Percentiles rank a stretch among this genome's conserved stretches.
These are phyloP conservation scores for Paramacrobiotus metropolitanus DNA, from an alignment of 1,140 invertebrate genomes.

Conservation along the genomic window DNA sequence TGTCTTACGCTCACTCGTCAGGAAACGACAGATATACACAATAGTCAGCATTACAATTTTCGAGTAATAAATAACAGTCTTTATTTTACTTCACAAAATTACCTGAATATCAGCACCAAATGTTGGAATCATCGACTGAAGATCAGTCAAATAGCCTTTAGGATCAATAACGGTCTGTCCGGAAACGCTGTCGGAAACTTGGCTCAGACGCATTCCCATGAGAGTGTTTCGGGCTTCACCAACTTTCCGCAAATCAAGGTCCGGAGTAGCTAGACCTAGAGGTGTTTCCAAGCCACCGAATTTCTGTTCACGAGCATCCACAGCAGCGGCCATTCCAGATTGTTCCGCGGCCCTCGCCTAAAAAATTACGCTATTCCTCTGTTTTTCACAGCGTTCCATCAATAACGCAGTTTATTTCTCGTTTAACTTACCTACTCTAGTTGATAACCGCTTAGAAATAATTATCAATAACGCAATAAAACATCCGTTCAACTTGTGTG, in stretches of 20 bases:
- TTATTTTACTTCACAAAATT: no score
- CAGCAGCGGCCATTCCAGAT: slow-evolving; percentile 9
- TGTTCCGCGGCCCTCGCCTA: no score
- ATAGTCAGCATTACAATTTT: no score
- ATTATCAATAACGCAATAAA: background rate
- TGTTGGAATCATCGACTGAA: slow-evolving; percentile 94
- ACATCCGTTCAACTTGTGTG: slow-evolving; percentile 4
- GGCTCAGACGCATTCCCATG: slow-evolving; percentile 95
- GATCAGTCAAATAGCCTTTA: slow-evolving; percentile 91
- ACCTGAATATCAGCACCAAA: slow-evolving; percentile 95
- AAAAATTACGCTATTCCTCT: no score
- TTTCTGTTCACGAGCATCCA: slow-evolving; percentile 8
- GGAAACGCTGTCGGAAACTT: slow-evolving; percentile 91
- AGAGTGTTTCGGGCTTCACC: slow-evolving; percentile 96
- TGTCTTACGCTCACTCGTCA: no score
- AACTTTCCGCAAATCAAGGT: slow-evolving; percentile 93
- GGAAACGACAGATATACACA: no score
- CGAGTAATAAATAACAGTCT: no score
- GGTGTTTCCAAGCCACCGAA: slow-evolving; percentile 37
- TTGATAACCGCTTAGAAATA: background rate
- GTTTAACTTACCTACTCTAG: slow-evolving; percentile 18
- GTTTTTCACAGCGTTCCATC: slow-evolving; percentile 9
- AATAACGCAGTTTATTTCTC: slow-evolving; percentile 20
- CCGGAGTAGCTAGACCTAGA: slow-evolving; percentile 33
- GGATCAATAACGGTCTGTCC: slow-evolving; percentile 99